Percentiles rank a stretch among this genome's conserved stretches.
Conservation (phyloP, 2,888 invertebrate genomes). For the Branchipolynoe longqiensis region DNA sequence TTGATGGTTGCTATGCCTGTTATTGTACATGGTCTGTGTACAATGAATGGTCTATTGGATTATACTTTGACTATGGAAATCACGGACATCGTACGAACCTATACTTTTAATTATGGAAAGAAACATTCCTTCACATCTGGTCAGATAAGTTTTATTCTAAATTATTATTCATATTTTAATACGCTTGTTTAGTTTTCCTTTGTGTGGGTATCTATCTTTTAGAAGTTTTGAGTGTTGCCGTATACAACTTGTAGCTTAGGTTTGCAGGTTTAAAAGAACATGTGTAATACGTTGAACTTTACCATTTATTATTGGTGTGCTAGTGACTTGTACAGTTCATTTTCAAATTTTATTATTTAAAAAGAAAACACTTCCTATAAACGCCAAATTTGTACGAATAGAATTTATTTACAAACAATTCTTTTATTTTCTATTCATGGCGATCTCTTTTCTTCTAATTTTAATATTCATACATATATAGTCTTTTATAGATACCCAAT, state of each 20-base stretch:
- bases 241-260: too few species aligned
- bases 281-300: too few species aligned
- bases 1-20: conserved; percentile 55
- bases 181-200: not conserved
- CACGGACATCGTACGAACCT: conserved; percentile 29
- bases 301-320: conserved; percentile 5
- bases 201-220: too few species aligned
- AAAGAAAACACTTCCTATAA: not conserved
- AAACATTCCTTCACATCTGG: conserved; percentile 37
- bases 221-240: too few species aligned
- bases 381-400: conserved; percentile 28
- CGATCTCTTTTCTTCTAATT: not conserved
- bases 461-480: not conserved
- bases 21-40: conserved; percentile 51
- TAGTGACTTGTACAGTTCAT: not conserved
- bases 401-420: not conserved
- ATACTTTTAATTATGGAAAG: conserved; percentile 23
- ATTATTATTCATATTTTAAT: not conserved
- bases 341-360: not conserved
- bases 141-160: not conserved
- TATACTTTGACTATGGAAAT: conserved; percentile 23
- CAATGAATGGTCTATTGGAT: conserved; percentile 25
- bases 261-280: too few species aligned
- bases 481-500: not conserved
- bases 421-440: not conserved